Percentiles rank a stretch among this genome's conserved stretches.
These are phyloP conservation scores for Melanerpes formicivorus DNA, from an alignment of 2,113 vertebrate species.

Conservation along the genomic window DNA sequence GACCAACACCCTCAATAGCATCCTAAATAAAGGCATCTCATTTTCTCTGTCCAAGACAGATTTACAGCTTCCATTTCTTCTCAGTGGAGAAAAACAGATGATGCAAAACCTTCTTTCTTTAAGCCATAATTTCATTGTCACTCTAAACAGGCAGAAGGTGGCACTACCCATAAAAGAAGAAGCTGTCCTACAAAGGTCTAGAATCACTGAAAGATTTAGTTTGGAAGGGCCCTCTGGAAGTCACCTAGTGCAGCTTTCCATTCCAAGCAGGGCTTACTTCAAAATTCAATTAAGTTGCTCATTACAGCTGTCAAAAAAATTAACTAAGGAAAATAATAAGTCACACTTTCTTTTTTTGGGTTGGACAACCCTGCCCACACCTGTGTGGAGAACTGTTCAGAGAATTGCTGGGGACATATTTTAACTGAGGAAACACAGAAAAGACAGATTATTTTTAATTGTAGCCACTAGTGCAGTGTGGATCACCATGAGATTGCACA, in stretches of 20 bases:
- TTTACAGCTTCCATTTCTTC: constrained; percentile 63
- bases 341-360: not conserved
- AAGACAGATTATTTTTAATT: not conserved
- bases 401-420: not conserved
- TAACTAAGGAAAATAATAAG: too few relatives aligned
- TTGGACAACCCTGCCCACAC: not conserved
- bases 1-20: constrained; percentile 29
- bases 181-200: not conserved
- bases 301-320: not conserved
- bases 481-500: not conserved
- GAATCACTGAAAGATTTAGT: constrained; percentile 15
- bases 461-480: not conserved
- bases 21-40: constrained; percentile 58
- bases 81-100: constrained; percentile 45
- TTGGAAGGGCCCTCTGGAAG: constrained; percentile 9
- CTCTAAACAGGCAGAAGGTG: constrained; percentile 18
- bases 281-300: not conserved
- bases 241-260: not conserved
- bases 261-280: not conserved
- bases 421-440: not conserved
- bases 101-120: constrained; percentile 49
- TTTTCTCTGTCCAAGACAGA: constrained; percentile 40
- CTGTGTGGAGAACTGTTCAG: not conserved
- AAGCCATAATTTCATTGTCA: constrained; percentile 58
- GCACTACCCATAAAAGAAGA: constrained; percentile 29